Evolutionary conservation across 2,888 invertebrate species (phyloP), one percentile per base, ranked within the genome.

Genomic region (Beris morrisii): DNA sequence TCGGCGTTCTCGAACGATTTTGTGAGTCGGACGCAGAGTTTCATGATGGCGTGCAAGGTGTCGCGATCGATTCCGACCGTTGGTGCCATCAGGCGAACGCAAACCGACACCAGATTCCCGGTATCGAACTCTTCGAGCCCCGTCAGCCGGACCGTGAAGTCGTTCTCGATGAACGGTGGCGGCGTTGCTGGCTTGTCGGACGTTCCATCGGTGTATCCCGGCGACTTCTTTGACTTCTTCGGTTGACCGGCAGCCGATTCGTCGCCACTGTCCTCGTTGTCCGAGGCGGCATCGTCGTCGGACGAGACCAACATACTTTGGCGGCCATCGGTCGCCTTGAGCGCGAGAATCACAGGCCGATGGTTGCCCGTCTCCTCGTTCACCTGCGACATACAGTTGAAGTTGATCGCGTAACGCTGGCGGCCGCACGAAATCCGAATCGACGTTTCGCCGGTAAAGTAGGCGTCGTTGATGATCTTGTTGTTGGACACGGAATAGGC

Each of bases 281-380:
- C 63, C 12, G 50, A 9, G 12, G 2, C 61, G 3, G 71, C 72
- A 44, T 70, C 69, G 38, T 70, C 66, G 13, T 71, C 71, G 13
- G 65, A 65, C 12, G 55, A 45, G 52, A 54, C 30, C 7, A 59
- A 4, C 7, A 11, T 2, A 9, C 12, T 58, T 67, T 65, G 58
- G 4, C 55, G 58, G 13, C 66, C 69, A 54, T 76, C 78, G 43
- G 75, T 77, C 0, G 76, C 79, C 69, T 83, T 82, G 4, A 87
- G 78, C 0, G 84, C 85, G 78, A 92, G 85, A 72, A 90, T 88
- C 28, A 93, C 88, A 0, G 92, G 92, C 58, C 92, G 83, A 72
- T 90, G 85, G 73, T 90, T 92, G n/a, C 89, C 90, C 31, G 90
- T 91, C 72, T 92, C 92, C 75, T 92, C 92, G 77, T 92, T 93